Conservation (phyloP, 1,140 invertebrate genomes). For the Odontomachus brunneus region DNA sequence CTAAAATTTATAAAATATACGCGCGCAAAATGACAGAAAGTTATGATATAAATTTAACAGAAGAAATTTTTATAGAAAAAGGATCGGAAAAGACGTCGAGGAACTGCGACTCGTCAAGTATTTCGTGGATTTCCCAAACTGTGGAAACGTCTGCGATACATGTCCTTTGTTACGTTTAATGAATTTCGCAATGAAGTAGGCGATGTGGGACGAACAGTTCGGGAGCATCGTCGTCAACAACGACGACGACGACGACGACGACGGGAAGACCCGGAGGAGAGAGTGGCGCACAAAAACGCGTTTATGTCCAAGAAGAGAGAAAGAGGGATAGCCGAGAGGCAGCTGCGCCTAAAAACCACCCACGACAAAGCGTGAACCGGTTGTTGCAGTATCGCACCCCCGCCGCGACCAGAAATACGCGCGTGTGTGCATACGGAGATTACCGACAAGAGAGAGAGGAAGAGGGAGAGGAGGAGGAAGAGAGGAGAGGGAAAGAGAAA, state of each 20-base stretch:
- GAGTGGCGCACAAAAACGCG: slow-evolving; percentile 30
- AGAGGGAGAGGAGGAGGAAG: neutral
- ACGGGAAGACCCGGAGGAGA: neutral
- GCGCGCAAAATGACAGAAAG: too few species aligned
- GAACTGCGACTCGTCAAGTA: too few species aligned
- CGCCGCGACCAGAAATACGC: slow-evolving; percentile 46
- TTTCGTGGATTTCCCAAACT: too few species aligned
- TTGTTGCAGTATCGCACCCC: slow-evolving; percentile 40
- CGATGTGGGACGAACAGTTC: slow-evolving; percentile 3
- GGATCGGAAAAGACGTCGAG: too few species aligned
- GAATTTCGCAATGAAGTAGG: neutral
- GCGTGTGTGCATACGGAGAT: slow-evolving; percentile 13
- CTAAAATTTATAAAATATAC: too few species aligned
- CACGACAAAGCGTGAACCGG: slow-evolving; percentile 57
- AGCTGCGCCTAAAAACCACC: slow-evolving; percentile 58
- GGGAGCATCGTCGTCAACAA: neutral
- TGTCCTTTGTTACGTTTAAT: neutral
- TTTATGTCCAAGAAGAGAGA: neutral
- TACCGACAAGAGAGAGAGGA: neutral
- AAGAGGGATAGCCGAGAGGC: neutral
- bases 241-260: too few species aligned
- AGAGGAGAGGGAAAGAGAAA: neutral
- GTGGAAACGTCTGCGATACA: neutral
- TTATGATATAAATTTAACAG: too few species aligned
- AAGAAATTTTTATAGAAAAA: too few species aligned